phyloP scores from a whole-genome alignment of 1,140 invertebrate genomes.

The Archivesica marissinica region DNA sequence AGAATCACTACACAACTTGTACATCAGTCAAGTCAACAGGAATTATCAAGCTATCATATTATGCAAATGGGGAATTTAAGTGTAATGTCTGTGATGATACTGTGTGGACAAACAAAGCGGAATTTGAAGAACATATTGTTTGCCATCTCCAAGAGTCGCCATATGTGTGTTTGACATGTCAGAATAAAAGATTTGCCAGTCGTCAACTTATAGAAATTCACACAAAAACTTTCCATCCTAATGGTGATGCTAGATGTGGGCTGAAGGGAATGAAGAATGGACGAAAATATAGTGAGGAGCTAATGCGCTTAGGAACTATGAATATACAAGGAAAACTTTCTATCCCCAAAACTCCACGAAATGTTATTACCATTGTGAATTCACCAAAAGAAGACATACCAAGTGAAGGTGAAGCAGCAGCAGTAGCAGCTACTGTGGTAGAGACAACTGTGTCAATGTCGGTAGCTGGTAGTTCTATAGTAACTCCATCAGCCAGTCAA shows the following conservation, averaged over 20 bases:
- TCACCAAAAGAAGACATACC: neutral
- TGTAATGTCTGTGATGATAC: neutral
- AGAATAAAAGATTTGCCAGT: constrained; percentile 41
- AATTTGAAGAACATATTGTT: constrained; percentile 63
- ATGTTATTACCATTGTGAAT: neutral
- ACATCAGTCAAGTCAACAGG: neutral
- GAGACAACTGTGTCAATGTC: no score
- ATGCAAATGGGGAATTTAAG: neutral
- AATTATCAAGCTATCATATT: neutral
- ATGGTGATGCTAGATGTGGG: constrained; percentile 40
- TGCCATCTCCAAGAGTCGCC: constrained; percentile 37
- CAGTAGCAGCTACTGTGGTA: neutral
- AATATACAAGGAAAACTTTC: constrained; percentile 19
- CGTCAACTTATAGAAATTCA: constrained; percentile 49
- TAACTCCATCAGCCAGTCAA: no score
- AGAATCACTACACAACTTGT: constrained; percentile 44
- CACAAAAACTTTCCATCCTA: constrained; percentile 27
- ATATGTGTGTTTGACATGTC: constrained; percentile 53
- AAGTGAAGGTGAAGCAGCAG: no score
- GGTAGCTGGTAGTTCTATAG: neutral
- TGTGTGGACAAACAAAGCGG: constrained; percentile 3
- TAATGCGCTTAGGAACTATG: neutral
- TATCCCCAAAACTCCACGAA: constrained; percentile 14
- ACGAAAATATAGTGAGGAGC: constrained; percentile 12
- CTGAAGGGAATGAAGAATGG: constrained; percentile 49